phyloP scores from a whole-genome alignment of 2,797 vertebrate genomes.

The Melanotaenia maccullochi region DNA sequence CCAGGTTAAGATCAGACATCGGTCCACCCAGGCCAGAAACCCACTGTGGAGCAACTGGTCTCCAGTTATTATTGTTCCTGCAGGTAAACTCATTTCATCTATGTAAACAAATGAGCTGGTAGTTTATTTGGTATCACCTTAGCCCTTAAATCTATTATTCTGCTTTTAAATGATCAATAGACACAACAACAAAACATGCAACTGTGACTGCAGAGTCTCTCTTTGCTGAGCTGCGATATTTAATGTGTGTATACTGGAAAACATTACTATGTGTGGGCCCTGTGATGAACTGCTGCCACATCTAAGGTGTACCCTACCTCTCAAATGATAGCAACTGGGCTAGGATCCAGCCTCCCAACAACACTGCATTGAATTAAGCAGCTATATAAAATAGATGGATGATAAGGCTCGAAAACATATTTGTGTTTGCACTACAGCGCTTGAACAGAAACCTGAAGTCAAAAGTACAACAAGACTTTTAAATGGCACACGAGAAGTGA shows the following conservation, averaged over 20 bases:
- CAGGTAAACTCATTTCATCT: slow-evolving; percentile 60
- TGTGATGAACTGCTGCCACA: background rate
- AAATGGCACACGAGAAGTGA: slow-evolving; percentile 56
- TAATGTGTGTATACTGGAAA: background rate
- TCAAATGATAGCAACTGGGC: background rate
- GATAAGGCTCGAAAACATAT: background rate
- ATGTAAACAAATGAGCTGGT: background rate
- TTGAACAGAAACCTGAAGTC: slow-evolving; percentile 57
- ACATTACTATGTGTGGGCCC: background rate
- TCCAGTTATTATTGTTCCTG: slow-evolving; percentile 56
- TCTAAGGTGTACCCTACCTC: background rate
- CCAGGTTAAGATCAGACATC: slow-evolving; percentile 68
- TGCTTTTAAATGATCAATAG: background rate
- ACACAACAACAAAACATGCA: background rate
- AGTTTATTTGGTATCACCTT: background rate
- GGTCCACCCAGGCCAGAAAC: slow-evolving; percentile 26
- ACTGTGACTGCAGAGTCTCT: background rate
- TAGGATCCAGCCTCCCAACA: background rate
- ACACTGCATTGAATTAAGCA: background rate
- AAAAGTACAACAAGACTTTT: background rate
- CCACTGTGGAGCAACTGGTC: slow-evolving; percentile 81
- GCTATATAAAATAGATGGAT: background rate
- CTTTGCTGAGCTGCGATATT: background rate
- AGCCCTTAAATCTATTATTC: background rate
- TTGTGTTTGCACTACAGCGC: slow-evolving; percentile 56